These are phyloP conservation scores for Microcaecilia unicolor DNA, from an alignment of 2,797 vertebrate species.

Conservation along the genomic window DNA sequence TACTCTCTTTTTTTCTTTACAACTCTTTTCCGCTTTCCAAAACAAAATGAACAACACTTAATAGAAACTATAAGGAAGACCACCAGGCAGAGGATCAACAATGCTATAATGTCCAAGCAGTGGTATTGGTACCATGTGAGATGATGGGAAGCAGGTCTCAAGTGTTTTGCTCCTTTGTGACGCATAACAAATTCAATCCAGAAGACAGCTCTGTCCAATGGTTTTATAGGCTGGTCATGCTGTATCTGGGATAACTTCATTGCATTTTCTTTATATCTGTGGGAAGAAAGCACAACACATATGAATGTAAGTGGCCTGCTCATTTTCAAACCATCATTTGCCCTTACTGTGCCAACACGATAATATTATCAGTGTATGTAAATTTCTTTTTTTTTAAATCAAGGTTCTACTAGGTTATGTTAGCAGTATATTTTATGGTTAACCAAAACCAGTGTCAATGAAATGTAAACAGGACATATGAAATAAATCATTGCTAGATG, in stretches of 20 bases:
- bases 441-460: too few species aligned
- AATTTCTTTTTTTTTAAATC: too few species aligned
- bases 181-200: constrained; percentile 76
- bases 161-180: constrained; percentile 65
- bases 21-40: constrained; percentile 14
- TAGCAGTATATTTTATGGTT: too few species aligned
- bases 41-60: constrained; percentile 34
- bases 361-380: too few species aligned
- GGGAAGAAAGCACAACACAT: neutral
- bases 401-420: too few species aligned
- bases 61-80: constrained; percentile 16
- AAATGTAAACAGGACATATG: too few species aligned
- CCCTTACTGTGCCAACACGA: too few species aligned
- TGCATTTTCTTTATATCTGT: constrained; percentile 63
- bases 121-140: constrained; percentile 73
- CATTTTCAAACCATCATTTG: too few species aligned
- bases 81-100: constrained; percentile 37
- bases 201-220: constrained; percentile 61
- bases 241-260: constrained; percentile 60
- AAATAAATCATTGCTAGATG: too few species aligned
- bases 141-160: constrained; percentile 58
- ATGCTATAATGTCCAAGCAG: constrained; percentile 56
- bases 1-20: constrained; percentile 26
- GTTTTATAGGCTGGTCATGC: constrained; percentile 59
- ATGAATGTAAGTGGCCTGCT: too few species aligned